These are phyloP conservation scores for Tinea trinotella DNA, from an alignment of 2,888 invertebrate genomes.

Conservation along the genomic window DNA sequence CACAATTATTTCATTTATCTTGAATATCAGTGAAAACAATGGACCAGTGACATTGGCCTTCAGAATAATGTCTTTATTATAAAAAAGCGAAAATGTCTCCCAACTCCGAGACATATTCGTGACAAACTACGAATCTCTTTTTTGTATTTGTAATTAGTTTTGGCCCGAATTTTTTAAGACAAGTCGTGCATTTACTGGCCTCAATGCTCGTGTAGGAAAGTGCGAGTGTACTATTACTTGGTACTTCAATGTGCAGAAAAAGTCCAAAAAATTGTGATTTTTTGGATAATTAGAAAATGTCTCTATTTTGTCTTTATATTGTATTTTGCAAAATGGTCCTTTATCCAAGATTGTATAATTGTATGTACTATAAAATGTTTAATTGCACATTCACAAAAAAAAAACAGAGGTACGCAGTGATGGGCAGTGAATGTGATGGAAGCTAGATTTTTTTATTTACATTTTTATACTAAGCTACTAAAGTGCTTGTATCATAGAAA, in stretches of 20 bases:
- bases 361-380: no score
- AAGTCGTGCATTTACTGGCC: conserved; percentile 17
- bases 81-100: neutral
- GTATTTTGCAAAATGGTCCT: neutral
- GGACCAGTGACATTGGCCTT: neutral
- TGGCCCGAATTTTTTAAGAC: conserved; percentile 2
- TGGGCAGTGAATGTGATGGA: no score
- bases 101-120: neutral
- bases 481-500: no score
- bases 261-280: neutral
- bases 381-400: no score
- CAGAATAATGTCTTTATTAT: conserved; percentile 1
- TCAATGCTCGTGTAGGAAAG: conserved; percentile 13
- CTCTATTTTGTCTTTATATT: neutral
- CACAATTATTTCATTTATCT: no score
- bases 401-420: no score
- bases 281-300: neutral
- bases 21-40: conserved; percentile 3
- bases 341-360: no score
- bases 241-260: no score
- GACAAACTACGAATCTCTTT: neutral
- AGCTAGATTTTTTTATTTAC: no score
- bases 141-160: conserved; percentile 17
- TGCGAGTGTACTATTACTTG: neutral
- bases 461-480: no score